Evolutionary conservation across 30 jellyfish, hydroid and myxozoan genomes (phyloP).

Genomic region (Turritopsis rubra): DNA sequence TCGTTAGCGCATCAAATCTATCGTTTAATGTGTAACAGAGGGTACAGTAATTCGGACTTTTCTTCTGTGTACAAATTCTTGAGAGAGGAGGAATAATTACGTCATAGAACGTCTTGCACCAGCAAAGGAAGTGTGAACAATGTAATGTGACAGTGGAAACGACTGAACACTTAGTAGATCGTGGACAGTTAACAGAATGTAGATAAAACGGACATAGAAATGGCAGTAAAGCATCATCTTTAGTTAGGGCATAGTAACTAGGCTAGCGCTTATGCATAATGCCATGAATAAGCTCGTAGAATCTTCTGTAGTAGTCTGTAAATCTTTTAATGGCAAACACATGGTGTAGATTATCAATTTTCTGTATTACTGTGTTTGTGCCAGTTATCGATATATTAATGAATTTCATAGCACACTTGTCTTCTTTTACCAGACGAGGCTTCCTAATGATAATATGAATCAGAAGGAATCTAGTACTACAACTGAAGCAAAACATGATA

Average conservation of each 20-base stretch:
- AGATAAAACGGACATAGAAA: background rate
- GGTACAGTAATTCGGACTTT: slow-evolving; percentile 80
- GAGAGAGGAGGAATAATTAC: slow-evolving; percentile 62
- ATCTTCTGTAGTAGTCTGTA: background rate
- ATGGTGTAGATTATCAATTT: background rate
- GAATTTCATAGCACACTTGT: background rate
- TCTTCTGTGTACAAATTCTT: slow-evolving; percentile 87
- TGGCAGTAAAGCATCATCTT: too few species aligned
- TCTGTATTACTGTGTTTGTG: background rate
- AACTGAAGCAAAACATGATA: too few species aligned
- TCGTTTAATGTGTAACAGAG: slow-evolving; percentile 92
- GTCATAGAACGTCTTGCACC: background rate
- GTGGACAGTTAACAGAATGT: background rate
- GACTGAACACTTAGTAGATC: too few species aligned
- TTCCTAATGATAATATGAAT: too few species aligned
- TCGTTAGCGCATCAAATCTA: slow-evolving; percentile 95
- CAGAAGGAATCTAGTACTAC: too few species aligned
- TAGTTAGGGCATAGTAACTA: background rate
- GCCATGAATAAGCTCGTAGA: background rate
- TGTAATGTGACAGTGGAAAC: too few species aligned
- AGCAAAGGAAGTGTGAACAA: background rate
- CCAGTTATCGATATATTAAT: background rate
- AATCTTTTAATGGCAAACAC: background rate
- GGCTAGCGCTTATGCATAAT: background rate
- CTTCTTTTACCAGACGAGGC: background rate